Evolutionary conservation across 2,113 vertebrate genomes (phyloP), one percentile per base, ranked within the genome.

Genomic region (Gallinago undulata): DNA sequence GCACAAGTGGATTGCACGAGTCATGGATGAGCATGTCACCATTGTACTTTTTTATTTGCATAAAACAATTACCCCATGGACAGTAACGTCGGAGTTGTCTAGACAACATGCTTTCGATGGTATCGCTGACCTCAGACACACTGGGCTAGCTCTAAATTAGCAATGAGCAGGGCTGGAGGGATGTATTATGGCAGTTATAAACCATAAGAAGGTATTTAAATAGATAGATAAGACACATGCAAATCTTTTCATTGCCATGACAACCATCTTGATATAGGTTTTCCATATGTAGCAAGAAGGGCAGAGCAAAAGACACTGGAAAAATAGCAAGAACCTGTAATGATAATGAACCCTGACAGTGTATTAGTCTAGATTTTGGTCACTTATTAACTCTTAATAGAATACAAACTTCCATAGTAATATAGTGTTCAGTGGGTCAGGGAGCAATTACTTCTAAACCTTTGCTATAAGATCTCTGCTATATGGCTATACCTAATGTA

Each of bases 191-290:
- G 98, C 97, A 98, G 98, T 98, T 99, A 99, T 98, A 98, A 99
- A 98, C 98, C 98, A 98, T 98, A 98, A 99, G 98, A 99, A 99
- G 98, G 98, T 99, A 99, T 99, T 99, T 99, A 98, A 99, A 99
- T 98, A 99, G 98, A 98, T 97, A 98, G 98, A 99, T 99, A 99
- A 99, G 98, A 98, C 98, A 98, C 97, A 99, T 99, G 98, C 99
- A 99, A 99, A 99, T 99, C 98, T 99, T 98, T 96, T 98, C 97
- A 98, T 99, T 99, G 98, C 98, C 98, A 98, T 98, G 97, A 98
- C 98, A 99, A 99, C 98, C 98, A 98, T 99, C 98, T 98, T 98
- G 98, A 99, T 98, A 98, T 98, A 98, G 98, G 98, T 98, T 98
- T 98, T 98, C 98, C 98, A 99, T 99, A 98, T 98, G 98, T 98